Evolutionary conservation across 2,888 invertebrate genomes (phyloP), one percentile per base, ranked within the genome.

Genomic region (Cylloceria caligata): DNA sequence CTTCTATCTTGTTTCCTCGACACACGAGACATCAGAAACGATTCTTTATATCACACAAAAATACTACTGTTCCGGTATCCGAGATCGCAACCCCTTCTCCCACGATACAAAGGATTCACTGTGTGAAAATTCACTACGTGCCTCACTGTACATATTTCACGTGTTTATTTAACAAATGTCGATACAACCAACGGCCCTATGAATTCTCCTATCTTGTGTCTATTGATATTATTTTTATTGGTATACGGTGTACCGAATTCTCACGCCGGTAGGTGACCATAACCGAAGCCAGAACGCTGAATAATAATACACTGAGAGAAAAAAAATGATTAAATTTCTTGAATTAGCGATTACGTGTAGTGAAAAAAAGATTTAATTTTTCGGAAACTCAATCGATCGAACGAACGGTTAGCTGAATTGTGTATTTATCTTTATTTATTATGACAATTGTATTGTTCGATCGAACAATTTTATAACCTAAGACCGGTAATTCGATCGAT

Each of bases 51-150:
- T 55, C 45, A 69, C 55, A 81, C 72, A 81, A 76, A 81, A 81
- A 81, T 77, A 81, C 81, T 81, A 81, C 81, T 81, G 81, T 81
- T 74, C 81, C 81, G 73, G 73, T 72, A 62, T 68, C n/a, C 64
- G 55, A 36, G n/a, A 62, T 60, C 64, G 21, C 71, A 49, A 47
- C 36, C 75, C 57, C 57, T 57, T 45, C 57, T 47, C 21, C 19
- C 6, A 16, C 71, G 24, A 27, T 52, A 81, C 57, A 81, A 81
- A 77, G 81, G 62, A 64, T 68, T 77, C 77, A 45, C 77, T 81
- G 77, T 81, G 45, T 81, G 47, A 73, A 69, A 60, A 77, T 64
- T 11, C 11, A 13, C 64, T n/a, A 42, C 5, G 62, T 13, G 13
- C 36, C 34, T 42, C 64, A 21, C 13, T 27, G 9, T 57, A 57